phyloP scores from a whole-genome alignment of 1,140 invertebrate species.

The Neomicropteryx cornuta region DNA sequence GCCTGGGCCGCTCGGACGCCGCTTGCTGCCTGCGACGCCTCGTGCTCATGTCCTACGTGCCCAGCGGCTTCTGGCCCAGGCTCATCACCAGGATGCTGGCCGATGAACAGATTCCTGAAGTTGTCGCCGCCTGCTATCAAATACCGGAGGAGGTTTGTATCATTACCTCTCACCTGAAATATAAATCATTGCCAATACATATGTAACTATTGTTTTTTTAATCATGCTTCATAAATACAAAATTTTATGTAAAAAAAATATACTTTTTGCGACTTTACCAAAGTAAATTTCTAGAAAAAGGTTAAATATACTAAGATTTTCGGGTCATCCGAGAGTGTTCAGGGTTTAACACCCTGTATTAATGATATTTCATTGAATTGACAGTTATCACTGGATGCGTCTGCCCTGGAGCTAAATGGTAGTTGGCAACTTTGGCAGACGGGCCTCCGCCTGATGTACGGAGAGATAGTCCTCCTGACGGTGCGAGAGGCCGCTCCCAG shows the following conservation, averaged over 20 bases:
- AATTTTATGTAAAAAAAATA: not conserved
- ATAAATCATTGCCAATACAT: not conserved
- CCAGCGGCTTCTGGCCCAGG: conserved; percentile 95
- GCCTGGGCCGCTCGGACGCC: conserved; percentile 33
- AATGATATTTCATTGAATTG: no score
- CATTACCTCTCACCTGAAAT: not conserved
- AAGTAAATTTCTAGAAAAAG: no score
- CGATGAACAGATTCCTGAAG: conserved; percentile 77
- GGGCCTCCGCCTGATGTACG: conserved; percentile 77
- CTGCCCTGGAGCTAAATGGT: conserved; percentile 56
- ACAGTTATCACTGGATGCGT: no score
- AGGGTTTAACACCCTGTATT: no score
- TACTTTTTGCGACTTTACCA: no score
- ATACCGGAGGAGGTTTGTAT: conserved; percentile 46
- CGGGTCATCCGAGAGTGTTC: no score
- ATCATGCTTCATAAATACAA: not conserved
- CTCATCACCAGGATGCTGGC: conserved; percentile 86
- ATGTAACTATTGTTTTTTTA: not conserved
- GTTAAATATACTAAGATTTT: no score
- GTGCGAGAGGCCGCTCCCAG: conserved; percentile 71
- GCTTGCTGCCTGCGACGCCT: conserved; percentile 54
- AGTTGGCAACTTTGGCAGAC: conserved; percentile 96
- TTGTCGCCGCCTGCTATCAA: conserved; percentile 59
- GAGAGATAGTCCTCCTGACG: conserved; percentile 67
- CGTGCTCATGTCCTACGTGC: conserved; percentile 90